Evolutionary conservation across 2,888 invertebrate species (phyloP).

Genomic region (Acanthacorydalis orientalis): DNA sequence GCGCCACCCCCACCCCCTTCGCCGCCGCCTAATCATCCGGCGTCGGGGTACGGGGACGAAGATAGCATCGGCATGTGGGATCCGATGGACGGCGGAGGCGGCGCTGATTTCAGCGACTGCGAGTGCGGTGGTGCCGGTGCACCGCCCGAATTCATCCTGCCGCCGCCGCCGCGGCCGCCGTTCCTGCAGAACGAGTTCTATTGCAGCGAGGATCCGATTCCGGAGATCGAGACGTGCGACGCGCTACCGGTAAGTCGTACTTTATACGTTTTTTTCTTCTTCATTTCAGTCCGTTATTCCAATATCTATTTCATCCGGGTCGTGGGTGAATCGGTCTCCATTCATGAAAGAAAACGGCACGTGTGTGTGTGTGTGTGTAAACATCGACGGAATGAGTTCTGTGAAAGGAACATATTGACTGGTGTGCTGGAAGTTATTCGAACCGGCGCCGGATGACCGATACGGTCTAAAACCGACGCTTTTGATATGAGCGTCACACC

Average conservation of each 20-base stretch:
- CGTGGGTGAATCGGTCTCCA: too few species aligned
- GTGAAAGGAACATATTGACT: too few species aligned
- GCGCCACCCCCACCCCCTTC: constrained; percentile 9
- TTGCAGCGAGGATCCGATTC: constrained; percentile 52
- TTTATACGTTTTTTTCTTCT: not conserved
- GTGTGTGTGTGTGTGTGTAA: too few species aligned
- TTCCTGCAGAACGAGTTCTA: constrained; percentile 46
- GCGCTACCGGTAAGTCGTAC: constrained; percentile 52
- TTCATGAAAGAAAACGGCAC: too few species aligned
- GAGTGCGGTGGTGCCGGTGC: constrained; percentile 55
- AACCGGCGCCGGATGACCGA: too few species aligned
- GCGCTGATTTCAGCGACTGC: constrained; percentile 53
- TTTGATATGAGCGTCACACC: too few species aligned
- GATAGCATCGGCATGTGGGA: constrained; percentile 40
- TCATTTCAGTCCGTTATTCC: too few species aligned
- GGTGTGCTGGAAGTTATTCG: too few species aligned
- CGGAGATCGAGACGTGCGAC: constrained; percentile 57
- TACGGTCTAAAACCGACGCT: too few species aligned
- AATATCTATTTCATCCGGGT: too few species aligned
- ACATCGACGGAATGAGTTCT: too few species aligned
- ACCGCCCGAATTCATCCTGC: constrained; percentile 56
- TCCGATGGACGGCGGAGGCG: constrained; percentile 30
- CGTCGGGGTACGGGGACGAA: not conserved
- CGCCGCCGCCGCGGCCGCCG: constrained; percentile 58
- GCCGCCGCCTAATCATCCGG: not conserved